These are phyloP conservation scores for Troides oblongomaculatus DNA, from an alignment of 2,888 invertebrate species.

Conservation along the genomic window DNA sequence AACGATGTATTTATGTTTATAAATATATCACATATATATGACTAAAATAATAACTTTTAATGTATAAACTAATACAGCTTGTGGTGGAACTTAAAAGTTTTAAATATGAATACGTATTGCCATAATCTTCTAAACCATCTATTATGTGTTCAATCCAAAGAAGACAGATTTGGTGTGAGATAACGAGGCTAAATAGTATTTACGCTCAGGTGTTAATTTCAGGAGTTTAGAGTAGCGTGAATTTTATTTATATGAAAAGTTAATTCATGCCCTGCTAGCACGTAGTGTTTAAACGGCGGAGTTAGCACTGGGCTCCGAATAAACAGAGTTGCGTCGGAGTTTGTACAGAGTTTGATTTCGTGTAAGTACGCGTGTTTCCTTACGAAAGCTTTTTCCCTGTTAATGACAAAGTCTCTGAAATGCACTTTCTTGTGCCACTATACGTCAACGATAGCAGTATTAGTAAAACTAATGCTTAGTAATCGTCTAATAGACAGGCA, in stretches of 20 bases:
- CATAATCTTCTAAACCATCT: constrained; percentile 33
- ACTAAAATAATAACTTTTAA: not conserved
- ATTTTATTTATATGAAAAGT: constrained; percentile 81
- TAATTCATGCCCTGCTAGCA: constrained; percentile 76
- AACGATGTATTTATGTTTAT: too few relatives aligned
- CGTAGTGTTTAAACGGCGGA: constrained; percentile 76
- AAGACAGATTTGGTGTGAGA: constrained; percentile 60
- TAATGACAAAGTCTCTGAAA: constrained; percentile 28
- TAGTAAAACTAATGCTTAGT: too few relatives aligned
- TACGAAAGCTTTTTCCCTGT: constrained; percentile 32
- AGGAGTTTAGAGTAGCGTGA: constrained; percentile 79
- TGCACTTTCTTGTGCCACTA: not conserved
- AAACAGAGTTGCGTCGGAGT: constrained; percentile 60
- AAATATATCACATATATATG: too few relatives aligned
- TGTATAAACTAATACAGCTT: not conserved
- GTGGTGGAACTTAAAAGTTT: not conserved
- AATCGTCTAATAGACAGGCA: too few relatives aligned
- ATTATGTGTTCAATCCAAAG: constrained; percentile 32
- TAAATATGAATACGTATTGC: not conserved
- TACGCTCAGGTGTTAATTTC: constrained; percentile 79
- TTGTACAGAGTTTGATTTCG: constrained; percentile 34
- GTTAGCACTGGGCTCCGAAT: constrained; percentile 75
- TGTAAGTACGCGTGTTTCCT: constrained; percentile 41
- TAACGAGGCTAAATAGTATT: constrained; percentile 74
- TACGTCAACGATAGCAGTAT: too few relatives aligned